Conservation (phyloP, 2,113 vertebrate genomes). For the Carettochelys insculpta region DNA sequence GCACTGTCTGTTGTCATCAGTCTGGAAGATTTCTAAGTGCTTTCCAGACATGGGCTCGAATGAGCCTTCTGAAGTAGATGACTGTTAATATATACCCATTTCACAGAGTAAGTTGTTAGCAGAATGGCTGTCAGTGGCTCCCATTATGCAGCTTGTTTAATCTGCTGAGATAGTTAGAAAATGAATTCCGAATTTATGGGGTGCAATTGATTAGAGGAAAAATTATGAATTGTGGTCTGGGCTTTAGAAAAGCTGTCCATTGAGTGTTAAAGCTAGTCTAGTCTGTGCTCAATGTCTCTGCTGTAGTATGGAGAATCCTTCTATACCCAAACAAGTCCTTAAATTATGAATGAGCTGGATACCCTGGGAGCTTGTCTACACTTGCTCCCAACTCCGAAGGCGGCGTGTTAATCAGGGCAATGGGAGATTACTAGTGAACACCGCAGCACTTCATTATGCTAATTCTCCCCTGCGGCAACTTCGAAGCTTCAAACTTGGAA, state of each 20-base stretch:
- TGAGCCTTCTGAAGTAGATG: neutral
- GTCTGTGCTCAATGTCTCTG: neutral
- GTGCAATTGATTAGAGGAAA: neutral
- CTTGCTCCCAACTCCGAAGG: no score
- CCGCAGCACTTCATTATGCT: no score
- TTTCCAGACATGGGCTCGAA: neutral
- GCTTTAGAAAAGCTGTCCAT: neutral
- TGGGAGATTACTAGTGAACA: no score
- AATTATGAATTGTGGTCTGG: neutral
- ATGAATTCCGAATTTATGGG: neutral
- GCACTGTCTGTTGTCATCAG: neutral
- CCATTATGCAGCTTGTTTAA: neutral
- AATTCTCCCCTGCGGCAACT: no score
- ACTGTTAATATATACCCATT: neutral
- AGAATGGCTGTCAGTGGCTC: neutral
- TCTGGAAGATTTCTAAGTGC: neutral
- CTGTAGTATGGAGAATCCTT: neutral
- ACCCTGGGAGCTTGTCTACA: no score
- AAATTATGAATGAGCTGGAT: rapidly evolving
- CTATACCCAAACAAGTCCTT: neutral
- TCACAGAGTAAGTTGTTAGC: neutral
- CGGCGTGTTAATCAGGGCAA: no score
- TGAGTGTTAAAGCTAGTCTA: no score
- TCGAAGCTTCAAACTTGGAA: no score
- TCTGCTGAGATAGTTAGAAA: neutral